Evolutionary conservation across 2,797 vertebrate species (phyloP).

Genomic region (Hoplostethus atlanticus): DNA sequence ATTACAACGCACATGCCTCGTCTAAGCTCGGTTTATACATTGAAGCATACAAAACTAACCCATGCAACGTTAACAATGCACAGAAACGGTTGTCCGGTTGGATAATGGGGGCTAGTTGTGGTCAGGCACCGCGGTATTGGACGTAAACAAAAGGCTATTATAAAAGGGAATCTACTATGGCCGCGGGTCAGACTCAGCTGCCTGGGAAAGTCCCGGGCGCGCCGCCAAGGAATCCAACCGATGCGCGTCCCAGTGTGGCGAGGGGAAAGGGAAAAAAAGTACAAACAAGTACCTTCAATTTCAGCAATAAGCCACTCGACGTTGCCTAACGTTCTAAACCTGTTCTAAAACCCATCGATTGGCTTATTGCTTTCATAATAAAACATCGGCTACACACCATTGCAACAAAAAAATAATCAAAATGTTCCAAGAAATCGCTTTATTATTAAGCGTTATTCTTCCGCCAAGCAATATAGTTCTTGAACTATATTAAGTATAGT

Average conservation of each 20-base stretch:
- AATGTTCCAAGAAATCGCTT: not conserved
- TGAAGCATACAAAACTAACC: rapidly evolving
- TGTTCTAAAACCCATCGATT: not conserved
- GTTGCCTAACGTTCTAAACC: not conserved
- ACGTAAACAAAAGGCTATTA: conserved; percentile 83
- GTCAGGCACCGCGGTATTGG: conserved; percentile 36
- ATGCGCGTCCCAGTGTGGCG: conserved; percentile 67
- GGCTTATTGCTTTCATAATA: too few relatives aligned
- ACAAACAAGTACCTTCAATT: conserved; percentile 35
- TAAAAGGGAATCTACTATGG: conserved; percentile 75
- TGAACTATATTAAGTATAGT: too few relatives aligned
- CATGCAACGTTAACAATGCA: not conserved
- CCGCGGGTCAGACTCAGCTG: conserved; percentile 66
- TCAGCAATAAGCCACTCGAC: not conserved
- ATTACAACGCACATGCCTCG: conserved; percentile 31
- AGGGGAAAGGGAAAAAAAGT: not conserved
- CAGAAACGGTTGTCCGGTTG: not conserved
- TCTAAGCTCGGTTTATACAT: not conserved
- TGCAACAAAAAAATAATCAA: not conserved
- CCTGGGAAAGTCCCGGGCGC: conserved; percentile 93
- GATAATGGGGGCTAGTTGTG: conserved; percentile 12
- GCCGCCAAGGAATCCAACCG: conserved; percentile 85
- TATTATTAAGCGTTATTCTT: not conserved
- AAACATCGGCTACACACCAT: too few relatives aligned
- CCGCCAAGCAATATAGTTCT: conserved; percentile 33